Evolutionary conservation across 2,888 invertebrate genomes (phyloP).

Genomic region (Mesorhabditis spiculigera): DNA sequence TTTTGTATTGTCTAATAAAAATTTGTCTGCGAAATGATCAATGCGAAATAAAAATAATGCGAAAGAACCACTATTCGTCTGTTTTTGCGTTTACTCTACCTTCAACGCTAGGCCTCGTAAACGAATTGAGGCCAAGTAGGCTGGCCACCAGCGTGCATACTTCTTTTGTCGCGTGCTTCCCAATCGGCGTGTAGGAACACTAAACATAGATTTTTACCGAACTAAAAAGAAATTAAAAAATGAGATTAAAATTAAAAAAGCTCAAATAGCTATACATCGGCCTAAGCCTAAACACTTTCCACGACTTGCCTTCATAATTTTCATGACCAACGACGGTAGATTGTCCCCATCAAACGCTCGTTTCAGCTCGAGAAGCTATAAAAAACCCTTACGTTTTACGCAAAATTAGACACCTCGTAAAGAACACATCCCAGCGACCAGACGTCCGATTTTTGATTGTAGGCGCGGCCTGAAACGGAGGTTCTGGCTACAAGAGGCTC

Average conservation of each 20-base stretch:
- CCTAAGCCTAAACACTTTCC: neutral
- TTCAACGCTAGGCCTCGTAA: constrained; percentile 24
- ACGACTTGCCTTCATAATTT: constrained; percentile 30
- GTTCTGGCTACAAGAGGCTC: no score
- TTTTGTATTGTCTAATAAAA: neutral
- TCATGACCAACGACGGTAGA: constrained; percentile 40
- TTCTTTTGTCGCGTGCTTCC: constrained; percentile 10
- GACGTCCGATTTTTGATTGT: constrained; percentile 76
- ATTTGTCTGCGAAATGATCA: neutral
- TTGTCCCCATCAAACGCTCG: constrained; percentile 41
- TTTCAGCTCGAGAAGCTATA: constrained; percentile 24
- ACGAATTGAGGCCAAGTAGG: constrained; percentile 23
- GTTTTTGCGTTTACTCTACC: constrained; percentile 12
- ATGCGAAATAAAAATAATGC: neutral
- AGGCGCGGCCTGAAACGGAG: constrained; percentile 46
- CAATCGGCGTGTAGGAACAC: constrained; percentile 10
- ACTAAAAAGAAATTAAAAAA: neutral
- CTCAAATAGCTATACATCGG: no score
- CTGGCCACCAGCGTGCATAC: constrained; percentile 19
- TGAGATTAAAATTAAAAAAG: no score
- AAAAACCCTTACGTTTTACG: neutral
- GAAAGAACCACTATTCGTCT: neutral
- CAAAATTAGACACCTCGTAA: constrained; percentile 71
- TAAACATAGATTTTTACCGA: neutral
- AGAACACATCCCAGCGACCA: constrained; percentile 83